Conservation (phyloP, 2,888 invertebrate species). For the Nemotelus nigrinus region DNA sequence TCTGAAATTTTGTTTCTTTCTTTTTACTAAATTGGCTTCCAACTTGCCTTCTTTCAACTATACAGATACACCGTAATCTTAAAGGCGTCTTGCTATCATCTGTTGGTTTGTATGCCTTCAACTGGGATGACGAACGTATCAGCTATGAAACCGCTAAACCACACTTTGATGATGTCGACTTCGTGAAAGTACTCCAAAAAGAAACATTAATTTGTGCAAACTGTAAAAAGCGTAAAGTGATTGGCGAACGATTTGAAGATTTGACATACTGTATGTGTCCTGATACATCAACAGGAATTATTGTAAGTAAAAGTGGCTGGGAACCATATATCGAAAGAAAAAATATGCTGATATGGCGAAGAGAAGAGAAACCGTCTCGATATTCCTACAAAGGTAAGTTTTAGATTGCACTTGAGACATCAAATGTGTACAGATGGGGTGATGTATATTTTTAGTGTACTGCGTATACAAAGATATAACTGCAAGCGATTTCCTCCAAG, state of each 20-base stretch:
- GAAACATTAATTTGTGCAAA: slow-evolving; percentile 68
- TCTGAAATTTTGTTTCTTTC: too few species aligned
- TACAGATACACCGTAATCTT: slow-evolving; percentile 63
- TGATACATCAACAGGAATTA: slow-evolving; percentile 52
- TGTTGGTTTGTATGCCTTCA: slow-evolving; percentile 68
- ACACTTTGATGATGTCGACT: slow-evolving; percentile 70
- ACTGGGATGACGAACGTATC: slow-evolving; percentile 73
- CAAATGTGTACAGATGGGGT: not conserved
- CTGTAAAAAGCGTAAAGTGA: slow-evolving; percentile 65
- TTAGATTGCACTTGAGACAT: not conserved
- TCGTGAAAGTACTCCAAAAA: slow-evolving; percentile 67
- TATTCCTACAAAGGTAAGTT: slow-evolving; percentile 79
- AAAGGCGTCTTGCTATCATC: slow-evolving; percentile 69
- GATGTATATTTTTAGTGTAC: slow-evolving; percentile 69
- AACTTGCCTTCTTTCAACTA: too few species aligned
- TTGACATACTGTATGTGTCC: slow-evolving; percentile 67
- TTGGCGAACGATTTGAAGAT: slow-evolving; percentile 62
- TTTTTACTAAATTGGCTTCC: too few species aligned
- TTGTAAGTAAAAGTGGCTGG: slow-evolving; percentile 69
- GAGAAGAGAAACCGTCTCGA: slow-evolving; percentile 74
- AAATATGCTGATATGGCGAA: slow-evolving; percentile 84
- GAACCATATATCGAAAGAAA: slow-evolving; percentile 81
- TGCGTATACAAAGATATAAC: slow-evolving; percentile 82
- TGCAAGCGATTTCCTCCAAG: slow-evolving; percentile 82
- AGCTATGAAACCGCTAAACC: slow-evolving; percentile 68